phyloP scores from a whole-genome alignment of 2,797 vertebrate genomes.

The Cottoperca gobio region DNA sequence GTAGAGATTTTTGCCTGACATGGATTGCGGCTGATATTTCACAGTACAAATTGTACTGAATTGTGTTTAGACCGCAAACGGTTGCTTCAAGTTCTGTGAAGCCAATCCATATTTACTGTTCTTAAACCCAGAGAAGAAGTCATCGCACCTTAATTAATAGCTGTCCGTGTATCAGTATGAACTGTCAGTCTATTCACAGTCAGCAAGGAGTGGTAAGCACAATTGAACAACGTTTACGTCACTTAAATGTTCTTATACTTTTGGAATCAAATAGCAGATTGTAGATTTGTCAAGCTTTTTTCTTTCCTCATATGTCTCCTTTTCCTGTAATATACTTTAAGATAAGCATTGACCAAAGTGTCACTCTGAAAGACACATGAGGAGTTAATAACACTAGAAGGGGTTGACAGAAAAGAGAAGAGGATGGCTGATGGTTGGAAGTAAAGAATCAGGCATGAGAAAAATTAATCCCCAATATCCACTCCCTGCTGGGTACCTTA shows the following conservation, averaged over 20 bases:
- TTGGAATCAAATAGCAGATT: constrained; percentile 6
- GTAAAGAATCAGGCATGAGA: constrained; percentile 78
- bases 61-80: constrained; percentile 48
- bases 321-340: constrained; percentile 25
- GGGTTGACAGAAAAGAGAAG: constrained; percentile 49
- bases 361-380: constrained; percentile 49
- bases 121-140: constrained; percentile 59
- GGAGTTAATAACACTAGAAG: constrained; percentile 63
- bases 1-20: constrained; percentile 19
- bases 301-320: not conserved
- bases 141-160: constrained; percentile 71
- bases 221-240: constrained; percentile 54
- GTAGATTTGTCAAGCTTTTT: constrained; percentile 4
- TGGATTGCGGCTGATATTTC: constrained; percentile 48
- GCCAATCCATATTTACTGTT: constrained; percentile 70
- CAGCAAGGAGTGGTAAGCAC: constrained; percentile 49
- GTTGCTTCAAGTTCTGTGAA: constrained; percentile 44
- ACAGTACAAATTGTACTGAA: constrained; percentile 35
- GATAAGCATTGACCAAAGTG: constrained; percentile 42
- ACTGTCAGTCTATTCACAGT: constrained; percentile 51
- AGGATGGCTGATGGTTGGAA: constrained; percentile 60
- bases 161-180: constrained; percentile 56
- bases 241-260: constrained; percentile 31
- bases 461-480: constrained; percentile 85
- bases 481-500: constrained; percentile 84